These are phyloP conservation scores for Charadrius vociferus DNA, from an alignment of 2,113 vertebrate species.

Conservation along the genomic window DNA sequence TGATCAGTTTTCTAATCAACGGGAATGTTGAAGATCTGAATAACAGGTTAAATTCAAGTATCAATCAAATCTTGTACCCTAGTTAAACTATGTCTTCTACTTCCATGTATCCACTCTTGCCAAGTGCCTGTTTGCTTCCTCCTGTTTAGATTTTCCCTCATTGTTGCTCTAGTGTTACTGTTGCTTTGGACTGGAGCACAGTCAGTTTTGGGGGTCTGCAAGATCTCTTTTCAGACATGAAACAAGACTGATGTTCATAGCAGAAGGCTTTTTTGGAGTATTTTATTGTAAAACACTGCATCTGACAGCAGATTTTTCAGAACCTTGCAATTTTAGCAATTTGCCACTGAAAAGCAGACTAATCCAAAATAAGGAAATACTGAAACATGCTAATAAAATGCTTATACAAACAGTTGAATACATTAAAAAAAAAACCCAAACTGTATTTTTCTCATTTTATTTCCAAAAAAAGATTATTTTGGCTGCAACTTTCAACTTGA, in stretches of 20 bases:
- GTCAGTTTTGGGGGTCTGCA: not conserved
- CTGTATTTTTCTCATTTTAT: not conserved
- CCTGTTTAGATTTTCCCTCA: not conserved
- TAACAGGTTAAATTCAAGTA: not conserved
- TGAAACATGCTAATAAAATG: not conserved
- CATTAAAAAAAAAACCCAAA: not conserved
- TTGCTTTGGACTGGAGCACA: not conserved
- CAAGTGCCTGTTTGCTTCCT: not conserved
- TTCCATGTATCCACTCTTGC: not conserved
- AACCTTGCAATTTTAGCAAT: not conserved
- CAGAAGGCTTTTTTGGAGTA: not conserved
- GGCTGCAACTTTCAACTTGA: not conserved
- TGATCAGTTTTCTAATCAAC: not conserved
- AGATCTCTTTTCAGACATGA: not conserved
- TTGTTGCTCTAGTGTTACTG: not conserved
- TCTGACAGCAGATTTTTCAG: not conserved
- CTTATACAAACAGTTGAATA: not conserved
- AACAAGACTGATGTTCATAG: not conserved
- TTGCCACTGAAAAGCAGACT: not conserved
- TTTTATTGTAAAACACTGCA: not conserved
- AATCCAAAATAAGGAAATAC: not conserved
- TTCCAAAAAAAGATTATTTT: not conserved
- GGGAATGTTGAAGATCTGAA: not conserved
- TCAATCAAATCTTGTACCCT: not conserved
- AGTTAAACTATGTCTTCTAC: not conserved